Percentiles rank a stretch among this genome's conserved stretches.
phyloP scores from a whole-genome alignment of 2,113 vertebrate genomes.

The Ciconia stormi region DNA sequence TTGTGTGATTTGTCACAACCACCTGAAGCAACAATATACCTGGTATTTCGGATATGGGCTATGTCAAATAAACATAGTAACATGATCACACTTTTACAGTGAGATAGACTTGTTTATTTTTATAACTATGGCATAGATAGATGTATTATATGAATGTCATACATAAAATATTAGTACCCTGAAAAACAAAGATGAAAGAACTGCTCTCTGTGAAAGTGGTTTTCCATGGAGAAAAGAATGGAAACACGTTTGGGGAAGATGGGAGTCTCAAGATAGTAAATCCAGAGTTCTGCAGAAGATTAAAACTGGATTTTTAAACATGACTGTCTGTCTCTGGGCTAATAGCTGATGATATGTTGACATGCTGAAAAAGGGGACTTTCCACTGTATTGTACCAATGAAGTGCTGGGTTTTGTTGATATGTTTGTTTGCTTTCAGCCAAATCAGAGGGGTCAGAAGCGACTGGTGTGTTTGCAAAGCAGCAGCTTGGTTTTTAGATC shows the following conservation, averaged over 20 bases:
- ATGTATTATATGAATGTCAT: background rate
- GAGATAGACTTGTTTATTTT: background rate
- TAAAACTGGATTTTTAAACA: constrained; percentile 19
- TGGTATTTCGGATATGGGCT: background rate
- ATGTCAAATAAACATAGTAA: background rate
- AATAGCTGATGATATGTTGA: constrained; percentile 3
- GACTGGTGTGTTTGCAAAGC: background rate
- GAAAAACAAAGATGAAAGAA: background rate
- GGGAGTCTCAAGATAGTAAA: background rate
- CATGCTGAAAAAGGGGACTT: background rate
- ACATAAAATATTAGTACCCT: background rate
- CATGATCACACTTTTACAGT: background rate
- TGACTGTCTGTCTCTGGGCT: background rate
- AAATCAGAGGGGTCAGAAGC: background rate
- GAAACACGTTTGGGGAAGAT: background rate
- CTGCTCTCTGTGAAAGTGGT: background rate
- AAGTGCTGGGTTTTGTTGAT: background rate
- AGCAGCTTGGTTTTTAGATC: background rate
- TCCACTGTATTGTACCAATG: background rate
- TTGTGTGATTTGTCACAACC: background rate
- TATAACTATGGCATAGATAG: background rate
- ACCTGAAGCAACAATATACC: background rate
- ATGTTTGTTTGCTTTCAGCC: background rate
- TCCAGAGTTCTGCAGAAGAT: background rate
- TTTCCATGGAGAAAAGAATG: background rate